Base-by-base conservation (phyloP, 92 coral and sea anemone genomes). In the Epizoanthus ramosus region DNA sequence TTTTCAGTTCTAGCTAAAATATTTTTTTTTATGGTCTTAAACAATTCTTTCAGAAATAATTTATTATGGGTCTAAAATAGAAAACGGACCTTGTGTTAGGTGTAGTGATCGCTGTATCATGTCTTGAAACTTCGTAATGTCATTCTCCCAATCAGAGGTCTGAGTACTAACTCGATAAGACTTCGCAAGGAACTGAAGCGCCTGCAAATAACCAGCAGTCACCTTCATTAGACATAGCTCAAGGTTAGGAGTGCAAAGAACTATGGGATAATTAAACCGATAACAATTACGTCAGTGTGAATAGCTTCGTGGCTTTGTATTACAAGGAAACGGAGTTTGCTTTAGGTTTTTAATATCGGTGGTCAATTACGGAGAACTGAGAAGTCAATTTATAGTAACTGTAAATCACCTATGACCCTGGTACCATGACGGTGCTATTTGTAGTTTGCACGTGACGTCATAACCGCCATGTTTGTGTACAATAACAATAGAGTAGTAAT, bases 161-260 rank as follows among this genome's bases (percentile, higher is more conserved):
- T 97, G 99, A 33, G 88, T 90, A 57, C 89, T 92, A 17, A 89
- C 87, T 16, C 98, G 91, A 65, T 97, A 92, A 19, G 98, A 98
- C 88, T 90, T 97, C 28, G 94, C 87, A 24, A 92, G 88, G 75
- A 91, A 97, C 81, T 89, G 90, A 41, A 97, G 57, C 4, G 91
- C 97, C 99, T 97, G 84, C 18, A 74, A 47, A 10, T 21, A 80
- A 63, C 14, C 53, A 45, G 57, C 31, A 17, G 31, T 19, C 74
- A 73, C 10, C 45, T 2, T 67, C 4, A 33, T 28, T 31, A 13
- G 47, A 67, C 47, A 22, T 2, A 63, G 35, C 9, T 65, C 8
- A 28, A 13, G 35, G 33, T 0, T 4, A 43, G 7, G 7, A 43
- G 7, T 8, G 43, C 71, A 65, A 3, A 65, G 12, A 65, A 63